Evolutionary conservation across 2,797 vertebrate species (phyloP).

Genomic region (Atherinosoma microstoma): DNA sequence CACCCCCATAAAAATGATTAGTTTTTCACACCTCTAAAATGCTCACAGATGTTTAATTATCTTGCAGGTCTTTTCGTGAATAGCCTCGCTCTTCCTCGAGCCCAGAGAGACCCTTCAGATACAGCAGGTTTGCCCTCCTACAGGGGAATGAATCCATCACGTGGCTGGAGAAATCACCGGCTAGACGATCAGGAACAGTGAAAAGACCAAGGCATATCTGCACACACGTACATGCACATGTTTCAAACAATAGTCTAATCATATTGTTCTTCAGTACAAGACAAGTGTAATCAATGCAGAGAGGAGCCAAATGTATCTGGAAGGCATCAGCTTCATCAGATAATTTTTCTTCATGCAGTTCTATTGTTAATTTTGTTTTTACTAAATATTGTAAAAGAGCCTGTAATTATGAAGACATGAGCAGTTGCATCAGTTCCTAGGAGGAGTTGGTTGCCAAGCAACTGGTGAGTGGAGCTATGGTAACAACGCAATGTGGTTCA

Average conservation of each 20-base stretch:
- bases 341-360: slow-evolving; percentile 49
- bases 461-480: slow-evolving; percentile 77
- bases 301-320: not conserved
- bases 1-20: slow-evolving; percentile 1
- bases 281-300: slow-evolving; percentile 2
- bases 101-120: slow-evolving; percentile 39
- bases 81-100: slow-evolving; percentile 63
- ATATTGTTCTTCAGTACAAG: not conserved
- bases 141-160: slow-evolving; percentile 29
- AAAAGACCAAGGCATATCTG: slow-evolving; percentile 5
- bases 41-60: slow-evolving; percentile 54
- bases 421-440: slow-evolving; percentile 73
- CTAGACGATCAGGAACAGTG: slow-evolving; percentile 37
- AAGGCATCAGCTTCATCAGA: slow-evolving; percentile 40
- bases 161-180: slow-evolving; percentile 59
- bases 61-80: slow-evolving; percentile 69
- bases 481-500: slow-evolving; percentile 67
- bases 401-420: slow-evolving; percentile 75
- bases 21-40: slow-evolving; percentile 33
- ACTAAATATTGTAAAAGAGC: slow-evolving; percentile 74
- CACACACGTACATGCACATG: not conserved
- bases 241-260: not conserved
- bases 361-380: slow-evolving; percentile 60
- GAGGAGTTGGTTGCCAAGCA: slow-evolving; percentile 82
- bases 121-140: slow-evolving; percentile 26